Base-by-base conservation (phyloP, 53 echinoderm and acorn worm species). In the Paracentrotus lividus region DNA sequence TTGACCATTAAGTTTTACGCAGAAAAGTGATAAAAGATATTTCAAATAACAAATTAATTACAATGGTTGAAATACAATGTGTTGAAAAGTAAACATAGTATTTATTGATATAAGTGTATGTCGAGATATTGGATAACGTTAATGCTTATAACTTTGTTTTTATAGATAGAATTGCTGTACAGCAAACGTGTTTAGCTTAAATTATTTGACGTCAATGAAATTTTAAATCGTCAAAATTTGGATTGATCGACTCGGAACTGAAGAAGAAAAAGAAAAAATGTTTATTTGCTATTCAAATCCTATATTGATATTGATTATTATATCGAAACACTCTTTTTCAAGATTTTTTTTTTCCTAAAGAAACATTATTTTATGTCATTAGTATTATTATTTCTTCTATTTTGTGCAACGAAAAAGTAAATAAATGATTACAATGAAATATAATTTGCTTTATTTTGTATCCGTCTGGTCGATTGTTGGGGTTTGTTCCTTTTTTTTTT, bases 371-470 rank as follows among this genome's bases (percentile, higher is more conserved):
- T 40, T 16, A 36, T 20, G 6, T 36, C 18, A 38, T 20, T 72
- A n/a, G n/a, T n/a, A n/a, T n/a, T n/a, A n/a, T n/a, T n/a, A n/a
- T n/a, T n/a, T n/a, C n/a, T 72, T 67, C 20, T 36, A 13, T 68
- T 38, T 72, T 40, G 36, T 72, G 40, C 72, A 38, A 69, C 69
- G 69, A 69, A 69, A 69, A 69, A 72, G 20, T 72, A 3, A 72
- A 38, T 72, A 72, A 72, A 72, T 38, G 38, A 72, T 72, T 40
- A 72, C 18, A 40, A 40, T 5, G 36, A 72, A 72, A 38, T 40
- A 21, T 3, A 54, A 18, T 54, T 18, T 54, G 54, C 13, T 15
- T 1, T 15, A 1, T 54, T 3, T 13, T 18, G 54, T 54, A 18
- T 54, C 18, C 12, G n/a, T n/a, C n/a, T n/a, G n/a, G n/a, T n/a